Base-by-base conservation (phyloP, 2,888 invertebrate genomes). In the Drosophila yooni region DNA sequence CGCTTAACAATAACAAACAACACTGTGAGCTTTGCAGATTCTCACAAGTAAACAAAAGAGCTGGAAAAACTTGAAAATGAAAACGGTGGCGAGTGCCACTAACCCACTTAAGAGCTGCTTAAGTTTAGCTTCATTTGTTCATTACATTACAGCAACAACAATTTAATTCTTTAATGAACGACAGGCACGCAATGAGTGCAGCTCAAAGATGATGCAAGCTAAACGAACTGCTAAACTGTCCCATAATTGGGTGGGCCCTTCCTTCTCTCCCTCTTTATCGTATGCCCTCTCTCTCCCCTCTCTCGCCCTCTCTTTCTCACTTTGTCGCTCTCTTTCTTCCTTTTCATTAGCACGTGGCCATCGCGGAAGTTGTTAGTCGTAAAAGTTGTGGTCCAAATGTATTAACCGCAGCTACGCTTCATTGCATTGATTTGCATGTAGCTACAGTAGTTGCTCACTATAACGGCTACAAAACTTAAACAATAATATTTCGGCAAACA, bases 341-440 rank as follows among this genome's bases (percentile, higher is more conserved):
- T 43, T 58, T 70, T 73, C 64, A 62, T 76, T 73, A 78, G 78
- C 87, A 88, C 87, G 81, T 80, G 89, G 76, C 75, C 56, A 74
- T 66, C 58, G 50, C 91, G 89, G 89, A 87, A 90, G 85, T 87
- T 73, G 79, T 76, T 77, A 68, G 51, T 56, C 59, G 73, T 57
- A 53, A 77, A 57, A 62, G 59, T 63, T 77, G 78, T 88, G 89
- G 83, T 87, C 89, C 90, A 86, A 68, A 81, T 76, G 70, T 85
- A 74, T 77, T 66, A 89, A 89, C 87, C 89, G 89, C 90, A 85
- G 70, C 70, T 70, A 89, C 88, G 87, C 91, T 82, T 57, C 79
- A 90, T 78, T 89, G 87, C 74, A 66, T 71, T 70, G 66, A 53
- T 74, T 74, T 90, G 70, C 90, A 74, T 83, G 68, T 33, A 61